Evolutionary conservation across 2,888 invertebrate species (phyloP).

Genomic region (Latheticus oryzae): DNA sequence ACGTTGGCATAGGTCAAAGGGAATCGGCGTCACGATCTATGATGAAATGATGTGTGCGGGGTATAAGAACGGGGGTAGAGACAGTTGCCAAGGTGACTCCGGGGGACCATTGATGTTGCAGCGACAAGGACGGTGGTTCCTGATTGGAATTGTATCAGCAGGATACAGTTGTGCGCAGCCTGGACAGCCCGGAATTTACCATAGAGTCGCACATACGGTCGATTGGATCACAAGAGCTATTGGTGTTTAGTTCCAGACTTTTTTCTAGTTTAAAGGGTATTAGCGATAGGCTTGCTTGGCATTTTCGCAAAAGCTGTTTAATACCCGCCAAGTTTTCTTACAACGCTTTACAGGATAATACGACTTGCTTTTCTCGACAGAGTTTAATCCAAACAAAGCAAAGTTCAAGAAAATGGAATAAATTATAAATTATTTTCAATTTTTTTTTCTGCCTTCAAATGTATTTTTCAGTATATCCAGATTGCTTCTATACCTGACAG

Average conservation of each 20-base stretch:
- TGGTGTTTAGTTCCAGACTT: conserved; percentile 55
- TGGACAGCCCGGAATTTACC: conserved; percentile 94
- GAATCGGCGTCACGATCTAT: conserved; percentile 90
- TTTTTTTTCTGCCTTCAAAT: too few species aligned
- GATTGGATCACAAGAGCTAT: conserved; percentile 87
- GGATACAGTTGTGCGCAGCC: conserved; percentile 94
- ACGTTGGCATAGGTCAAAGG: conserved; percentile 77
- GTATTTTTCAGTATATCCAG: too few species aligned
- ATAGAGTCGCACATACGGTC: conserved; percentile 91
- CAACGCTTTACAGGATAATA: too few species aligned
- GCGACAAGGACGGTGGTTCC: conserved; percentile 86
- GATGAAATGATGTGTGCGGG: conserved; percentile 97
- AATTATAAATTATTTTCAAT: too few species aligned
- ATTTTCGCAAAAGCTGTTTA: too few species aligned
- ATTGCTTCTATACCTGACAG: too few species aligned
- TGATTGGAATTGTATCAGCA: conserved; percentile 88
- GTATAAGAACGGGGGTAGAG: conserved; percentile 88
- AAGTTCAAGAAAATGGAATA: too few species aligned
- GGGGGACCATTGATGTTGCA: conserved; percentile 94
- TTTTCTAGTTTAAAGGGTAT: not conserved
- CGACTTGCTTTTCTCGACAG: too few species aligned
- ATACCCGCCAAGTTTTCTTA: too few species aligned
- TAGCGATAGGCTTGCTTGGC: too few species aligned
- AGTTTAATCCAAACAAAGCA: too few species aligned
- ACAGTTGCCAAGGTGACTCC: conserved; percentile 83